Base-by-base conservation (phyloP, 1,140 invertebrate genomes). In the Drosophila sucinea region DNA sequence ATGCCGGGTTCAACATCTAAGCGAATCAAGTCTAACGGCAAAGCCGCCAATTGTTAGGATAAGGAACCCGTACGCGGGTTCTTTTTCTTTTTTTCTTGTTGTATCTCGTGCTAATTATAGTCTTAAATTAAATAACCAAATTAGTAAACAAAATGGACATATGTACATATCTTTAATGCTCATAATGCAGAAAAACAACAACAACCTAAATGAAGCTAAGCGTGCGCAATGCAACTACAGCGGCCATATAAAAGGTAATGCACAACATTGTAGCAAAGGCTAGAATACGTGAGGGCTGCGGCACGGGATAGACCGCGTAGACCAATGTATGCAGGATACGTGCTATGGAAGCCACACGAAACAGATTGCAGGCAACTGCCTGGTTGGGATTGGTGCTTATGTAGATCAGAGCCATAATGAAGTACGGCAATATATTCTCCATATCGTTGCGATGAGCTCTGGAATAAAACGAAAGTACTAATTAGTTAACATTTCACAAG, bases 1-100 rank as follows among this genome's bases (percentile, higher is more conserved):
- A 97, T 82, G 93, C 97, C 93, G 98, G 98, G 60, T 99, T 99
- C 92, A 98, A 99, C 74, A 91, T 92, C 67, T 92, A 90, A 71
- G 56, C 1, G 3, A 27, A 40, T 29, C 29, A 7, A 10, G 4
- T 3, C 56, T 11, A 30, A 11, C 6, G 54, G 6, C 29, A 61
- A 30, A 56, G 6, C 54, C 2, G 11, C 40, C 8, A 2, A 8
- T 51, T 10, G 0, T 51, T 51, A 51, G 8, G 23, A 51, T 11
- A 17, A 17, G 17, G 17, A 2, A 38, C 35, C 35, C 35, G 35
- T 7, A 7, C 33, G 33, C 5, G 47, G 27, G 10, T 38, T 33
- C 10, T 73, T 55, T 62, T 58, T 60, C 67, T 71, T 73, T 80
- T 62, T 57, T 73, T 84, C 77, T 57, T 81, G 80, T 77, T 70